Evolutionary conservation across 2,797 vertebrate species (phyloP).

Genomic region (Lutjanus argentimaculatus): DNA sequence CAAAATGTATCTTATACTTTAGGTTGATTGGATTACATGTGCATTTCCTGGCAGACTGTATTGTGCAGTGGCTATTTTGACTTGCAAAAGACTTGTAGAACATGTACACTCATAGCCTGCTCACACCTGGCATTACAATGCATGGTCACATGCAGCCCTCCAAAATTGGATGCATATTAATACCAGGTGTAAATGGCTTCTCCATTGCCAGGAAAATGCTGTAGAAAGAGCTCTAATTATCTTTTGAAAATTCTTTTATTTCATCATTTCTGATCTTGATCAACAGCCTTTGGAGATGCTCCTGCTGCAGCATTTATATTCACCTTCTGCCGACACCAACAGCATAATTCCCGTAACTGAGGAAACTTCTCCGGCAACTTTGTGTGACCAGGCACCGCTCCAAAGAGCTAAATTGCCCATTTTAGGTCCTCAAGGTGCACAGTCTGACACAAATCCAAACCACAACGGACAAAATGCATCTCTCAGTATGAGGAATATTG

Average conservation of each 20-base stretch:
- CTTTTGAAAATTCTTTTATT: no score
- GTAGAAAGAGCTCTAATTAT: no score
- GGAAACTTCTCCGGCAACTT: neutral
- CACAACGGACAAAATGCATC: neutral
- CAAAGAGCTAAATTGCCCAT: neutral
- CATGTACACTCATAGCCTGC: no score
- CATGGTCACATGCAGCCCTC: no score
- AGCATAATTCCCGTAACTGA: fast-evolving
- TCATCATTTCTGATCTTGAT: neutral
- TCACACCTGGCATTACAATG: no score
- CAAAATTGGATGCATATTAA: no score
- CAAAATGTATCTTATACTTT: no score
- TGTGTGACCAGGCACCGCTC: fast-evolving
- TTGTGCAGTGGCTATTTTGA: no score
- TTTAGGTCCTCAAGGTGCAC: no score
- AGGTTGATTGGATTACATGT: neutral
- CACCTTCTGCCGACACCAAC: neutral
- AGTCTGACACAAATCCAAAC: neutral
- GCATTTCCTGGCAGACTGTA: neutral
- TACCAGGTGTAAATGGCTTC: no score
- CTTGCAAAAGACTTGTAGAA: no score
- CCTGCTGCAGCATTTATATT: neutral
- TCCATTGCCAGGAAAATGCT: no score
- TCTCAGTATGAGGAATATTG: fast-evolving
- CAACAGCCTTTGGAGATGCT: neutral